Evolutionary conservation across 2,888 invertebrate species (phyloP), one percentile per base, ranked within the genome.

Genomic region (Gandaritis pyraliata): DNA sequence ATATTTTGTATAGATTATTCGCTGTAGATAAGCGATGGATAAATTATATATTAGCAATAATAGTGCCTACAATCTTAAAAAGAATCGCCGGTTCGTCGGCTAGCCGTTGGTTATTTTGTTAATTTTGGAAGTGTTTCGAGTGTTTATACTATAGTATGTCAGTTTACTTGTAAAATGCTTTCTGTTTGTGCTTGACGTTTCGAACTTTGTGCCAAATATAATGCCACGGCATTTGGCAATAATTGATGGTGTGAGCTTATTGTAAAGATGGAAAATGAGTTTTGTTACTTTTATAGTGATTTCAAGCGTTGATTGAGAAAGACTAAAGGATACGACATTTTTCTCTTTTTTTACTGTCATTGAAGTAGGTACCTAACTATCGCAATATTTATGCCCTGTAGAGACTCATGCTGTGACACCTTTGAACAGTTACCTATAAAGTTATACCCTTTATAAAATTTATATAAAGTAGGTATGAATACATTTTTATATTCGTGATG

Each of bases 21-120:
- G 90, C 89, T 90, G 88, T 91, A 88, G 89, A 88, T 89, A 87
- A 85, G 88, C 86, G 86, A 78, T 74, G 79, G 78, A 80, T 87
- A 87, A 88, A 86, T 86, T 88, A 88, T 88, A 88, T 88, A 88
- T 89, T 91, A 91, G 91, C 90, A 91, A 91, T 91, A 91, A 85
- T 90, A 91, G 91, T 91, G 91, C 91, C 91, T 91, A 86, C 78
- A 83, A 81, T 91, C 90, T 91, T 90, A 80, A 81, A 88, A 91
- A 91, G 90, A 90, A 83, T 77, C 76, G 76, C 80, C 82, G 78
- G 81, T 80, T 59, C 69, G 80, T 78, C 79, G 83, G 81, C 74
- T 66, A 47, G 78, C 77, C 74, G 81, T 87, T 87, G 83, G 78
- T 87, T 87, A 83, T 82, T 88, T 87, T 86, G 86, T 89, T 90